Percentiles rank a stretch among this genome's conserved stretches.
Conservation (phyloP, 1,140 invertebrate genomes). For the Habropoda laboriosa region DNA sequence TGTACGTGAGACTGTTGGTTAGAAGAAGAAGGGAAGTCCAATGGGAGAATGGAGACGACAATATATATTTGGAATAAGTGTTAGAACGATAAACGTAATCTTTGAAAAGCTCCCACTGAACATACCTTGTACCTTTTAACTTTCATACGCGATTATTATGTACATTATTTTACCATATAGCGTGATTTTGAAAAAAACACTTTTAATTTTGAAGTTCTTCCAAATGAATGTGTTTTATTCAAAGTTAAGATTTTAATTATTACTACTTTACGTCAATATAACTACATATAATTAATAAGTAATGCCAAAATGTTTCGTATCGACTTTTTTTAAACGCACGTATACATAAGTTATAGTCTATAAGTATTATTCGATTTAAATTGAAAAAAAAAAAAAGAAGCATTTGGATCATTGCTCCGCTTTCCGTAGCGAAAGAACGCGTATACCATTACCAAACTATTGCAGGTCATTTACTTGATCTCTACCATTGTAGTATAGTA, state of each 20-base stretch:
- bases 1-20: conserved; percentile 31
- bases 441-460: conserved; percentile 76
- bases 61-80: conserved; percentile 59
- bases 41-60: conserved; percentile 58
- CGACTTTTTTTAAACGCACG: not conserved
- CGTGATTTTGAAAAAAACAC: not conserved
- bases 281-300: not conserved
- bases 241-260: not conserved
- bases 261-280: not conserved
- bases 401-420: not conserved
- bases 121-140: conserved; percentile 31
- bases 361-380: not conserved
- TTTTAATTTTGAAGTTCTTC: not conserved
- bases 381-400: no score
- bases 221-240: not conserved
- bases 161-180: not conserved
- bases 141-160: not conserved
- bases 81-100: conserved; percentile 50
- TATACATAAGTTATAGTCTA: not conserved
- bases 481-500: conserved; percentile 78
- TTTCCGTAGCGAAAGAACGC: conserved; percentile 59
- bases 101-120: conserved; percentile 46
- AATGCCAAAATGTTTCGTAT: conserved; percentile 10
- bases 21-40: conserved; percentile 45
- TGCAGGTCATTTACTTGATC: conserved; percentile 77